Percentiles rank a stretch among this genome's conserved stretches.
Conservation (phyloP, 2,113 vertebrate species). For the Thunnus maccoyii region DNA sequence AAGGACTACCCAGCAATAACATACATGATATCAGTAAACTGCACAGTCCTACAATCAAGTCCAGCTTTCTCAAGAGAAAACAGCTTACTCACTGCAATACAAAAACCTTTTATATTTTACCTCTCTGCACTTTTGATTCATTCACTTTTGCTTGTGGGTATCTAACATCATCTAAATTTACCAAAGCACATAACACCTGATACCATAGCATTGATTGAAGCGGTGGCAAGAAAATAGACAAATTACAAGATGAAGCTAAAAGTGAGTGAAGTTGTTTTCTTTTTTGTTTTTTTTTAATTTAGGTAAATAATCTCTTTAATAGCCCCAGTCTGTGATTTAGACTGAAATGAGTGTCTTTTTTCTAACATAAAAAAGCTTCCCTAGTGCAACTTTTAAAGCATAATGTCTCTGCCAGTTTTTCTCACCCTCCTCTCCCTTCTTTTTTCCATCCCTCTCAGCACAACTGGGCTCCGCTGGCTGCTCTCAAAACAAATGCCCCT, state of each 20-base stretch:
- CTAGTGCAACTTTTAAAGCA: conserved; percentile 37
- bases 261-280: neutral
- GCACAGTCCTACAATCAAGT: no score
- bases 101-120: neutral
- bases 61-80: neutral
- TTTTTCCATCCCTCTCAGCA: conserved; percentile 48
- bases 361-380: conserved; percentile 23
- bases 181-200: neutral
- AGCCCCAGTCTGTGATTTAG: conserved; percentile 35
- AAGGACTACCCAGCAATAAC: no score
- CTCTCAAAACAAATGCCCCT: conserved; percentile 67
- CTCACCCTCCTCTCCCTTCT: neutral
- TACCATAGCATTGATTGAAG: neutral
- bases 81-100: neutral
- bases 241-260: neutral
- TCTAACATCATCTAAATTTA: no score
- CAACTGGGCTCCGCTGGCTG: conserved; percentile 44
- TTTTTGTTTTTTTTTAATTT: neutral
- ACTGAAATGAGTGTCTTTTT: conserved; percentile 5
- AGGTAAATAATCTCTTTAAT: conserved; percentile 2
- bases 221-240: neutral
- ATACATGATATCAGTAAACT: no score
- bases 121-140: conserved; percentile 4
- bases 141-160: neutral
- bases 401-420: conserved; percentile 34